These are phyloP conservation scores for Dolichallabes microphthalmus DNA, from an alignment of 2,113 vertebrate genomes.

Conservation along the genomic window DNA sequence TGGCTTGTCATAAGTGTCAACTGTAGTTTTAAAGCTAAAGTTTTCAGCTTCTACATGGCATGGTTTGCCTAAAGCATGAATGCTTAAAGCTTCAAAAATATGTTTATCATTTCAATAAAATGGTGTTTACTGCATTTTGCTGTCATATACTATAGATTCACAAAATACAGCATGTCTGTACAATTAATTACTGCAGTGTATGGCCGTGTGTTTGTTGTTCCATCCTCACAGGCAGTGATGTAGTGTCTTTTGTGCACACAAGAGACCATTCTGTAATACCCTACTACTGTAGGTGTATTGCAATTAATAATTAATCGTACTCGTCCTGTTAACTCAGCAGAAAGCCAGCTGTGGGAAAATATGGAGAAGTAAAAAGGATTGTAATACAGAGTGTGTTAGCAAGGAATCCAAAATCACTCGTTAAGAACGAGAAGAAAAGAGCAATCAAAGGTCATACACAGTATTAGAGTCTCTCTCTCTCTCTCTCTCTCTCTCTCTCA, in stretches of 20 bases:
- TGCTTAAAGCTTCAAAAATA: too few species aligned
- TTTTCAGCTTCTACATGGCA: too few species aligned
- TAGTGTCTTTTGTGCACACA: not conserved
- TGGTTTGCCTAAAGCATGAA: too few species aligned
- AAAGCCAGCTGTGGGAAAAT: not conserved
- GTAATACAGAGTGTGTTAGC: not conserved
- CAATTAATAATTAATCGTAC: conserved; percentile 8
- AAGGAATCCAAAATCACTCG: not conserved
- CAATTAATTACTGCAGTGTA: not conserved
- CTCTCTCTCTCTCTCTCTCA: too few species aligned
- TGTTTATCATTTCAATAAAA: too few species aligned
- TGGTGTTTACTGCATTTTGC: too few species aligned
- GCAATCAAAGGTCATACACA: not conserved
- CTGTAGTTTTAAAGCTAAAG: too few species aligned
- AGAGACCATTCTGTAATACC: not conserved
- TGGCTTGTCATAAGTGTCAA: too few species aligned
- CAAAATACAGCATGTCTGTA: not conserved
- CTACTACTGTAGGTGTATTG: not conserved
- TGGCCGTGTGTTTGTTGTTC: not conserved
- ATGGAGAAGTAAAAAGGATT: not conserved
- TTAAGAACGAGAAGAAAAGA: not conserved
- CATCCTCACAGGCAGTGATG: not conserved
- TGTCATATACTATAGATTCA: not conserved
- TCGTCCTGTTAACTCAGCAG: conserved; percentile 3
- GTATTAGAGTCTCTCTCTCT: not conserved